Conservation (phyloP, 1,140 invertebrate species). For the Dinothrombium tinctorium region DNA sequence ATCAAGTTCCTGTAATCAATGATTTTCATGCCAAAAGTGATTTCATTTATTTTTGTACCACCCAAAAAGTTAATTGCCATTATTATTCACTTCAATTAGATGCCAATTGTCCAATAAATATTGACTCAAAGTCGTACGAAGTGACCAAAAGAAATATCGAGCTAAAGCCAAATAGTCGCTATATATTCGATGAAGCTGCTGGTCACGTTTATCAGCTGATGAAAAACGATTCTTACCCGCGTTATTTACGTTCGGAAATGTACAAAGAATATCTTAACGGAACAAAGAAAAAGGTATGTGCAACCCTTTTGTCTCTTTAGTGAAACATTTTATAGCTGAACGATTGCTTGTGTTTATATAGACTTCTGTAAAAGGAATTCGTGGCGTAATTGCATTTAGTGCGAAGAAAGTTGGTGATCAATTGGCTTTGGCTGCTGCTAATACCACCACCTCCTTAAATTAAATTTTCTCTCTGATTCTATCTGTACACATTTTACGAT, state of each 20-base stretch:
- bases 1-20: no score
- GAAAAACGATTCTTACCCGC: slow-evolving; percentile 95
- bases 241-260: slow-evolving; percentile 93
- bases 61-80: no score
- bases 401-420: slow-evolving; percentile 15
- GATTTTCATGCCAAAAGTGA: no score
- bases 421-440: slow-evolving; percentile 4
- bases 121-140: slow-evolving; percentile 69
- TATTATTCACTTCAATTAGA: slow-evolving; percentile 27
- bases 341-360: slow-evolving; percentile 19
- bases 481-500: neutral
- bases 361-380: slow-evolving; percentile 63
- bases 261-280: slow-evolving; percentile 91
- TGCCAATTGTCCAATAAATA: slow-evolving; percentile 85
- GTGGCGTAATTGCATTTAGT: slow-evolving; percentile 59
- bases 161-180: slow-evolving; percentile 50
- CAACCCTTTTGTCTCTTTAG: no score
- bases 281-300: slow-evolving; percentile 75
- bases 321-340: no score
- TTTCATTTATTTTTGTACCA: no score
- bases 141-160: slow-evolving; percentile 46
- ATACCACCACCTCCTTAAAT: slow-evolving; percentile 4
- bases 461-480: neutral
- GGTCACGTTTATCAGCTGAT: slow-evolving; percentile 97
- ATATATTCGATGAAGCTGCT: slow-evolving; percentile 90